Conservation (phyloP, 1,140 invertebrate genomes). For the Drosophila ercepeae region DNA sequence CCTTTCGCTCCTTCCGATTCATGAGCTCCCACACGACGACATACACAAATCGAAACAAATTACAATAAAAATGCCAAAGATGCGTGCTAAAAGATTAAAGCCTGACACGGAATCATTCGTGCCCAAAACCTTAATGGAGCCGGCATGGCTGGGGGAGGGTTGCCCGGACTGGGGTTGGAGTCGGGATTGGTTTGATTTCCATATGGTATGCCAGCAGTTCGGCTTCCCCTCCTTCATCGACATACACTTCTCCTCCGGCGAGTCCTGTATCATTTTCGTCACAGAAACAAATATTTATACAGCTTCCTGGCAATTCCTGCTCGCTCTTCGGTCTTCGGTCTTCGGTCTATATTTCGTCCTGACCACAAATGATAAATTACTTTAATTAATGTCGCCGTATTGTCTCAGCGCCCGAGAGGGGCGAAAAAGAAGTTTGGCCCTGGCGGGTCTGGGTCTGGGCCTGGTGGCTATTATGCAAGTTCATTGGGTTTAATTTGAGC, state of each 20-base stretch:
- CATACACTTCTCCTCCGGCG: constrained; percentile 19
- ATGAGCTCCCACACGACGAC: constrained; percentile 26
- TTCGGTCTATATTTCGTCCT: constrained; percentile 43
- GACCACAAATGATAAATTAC: constrained; percentile 81
- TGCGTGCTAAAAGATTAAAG: constrained; percentile 81
- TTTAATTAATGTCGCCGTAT: constrained; percentile 83
- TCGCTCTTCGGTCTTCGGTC: constrained; percentile 19
- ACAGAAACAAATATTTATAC: constrained; percentile 77
- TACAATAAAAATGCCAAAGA: constrained; percentile 82
- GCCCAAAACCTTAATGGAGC: constrained; percentile 16
- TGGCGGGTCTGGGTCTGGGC: constrained; percentile 10
- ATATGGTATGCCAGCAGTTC: constrained; percentile 57
- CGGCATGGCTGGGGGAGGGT: constrained; percentile 6
- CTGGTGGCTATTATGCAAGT: constrained; percentile 70
- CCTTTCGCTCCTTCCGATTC: not conserved
- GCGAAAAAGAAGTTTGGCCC: constrained; percentile 31
- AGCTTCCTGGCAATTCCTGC: constrained; percentile 69
- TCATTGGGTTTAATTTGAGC: constrained; percentile 80
- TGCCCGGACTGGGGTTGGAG: not conserved
- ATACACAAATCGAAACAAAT: constrained; percentile 74
- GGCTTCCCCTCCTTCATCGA: constrained; percentile 2
- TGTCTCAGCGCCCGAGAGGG: constrained; percentile 46
- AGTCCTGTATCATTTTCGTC: constrained; percentile 42
- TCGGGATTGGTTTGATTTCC: constrained; percentile 43
- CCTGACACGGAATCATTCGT: constrained; percentile 75